Evolutionary conservation across 2,888 invertebrate species (phyloP), one percentile per base, ranked within the genome.

Genomic region (Erebia aethiops): DNA sequence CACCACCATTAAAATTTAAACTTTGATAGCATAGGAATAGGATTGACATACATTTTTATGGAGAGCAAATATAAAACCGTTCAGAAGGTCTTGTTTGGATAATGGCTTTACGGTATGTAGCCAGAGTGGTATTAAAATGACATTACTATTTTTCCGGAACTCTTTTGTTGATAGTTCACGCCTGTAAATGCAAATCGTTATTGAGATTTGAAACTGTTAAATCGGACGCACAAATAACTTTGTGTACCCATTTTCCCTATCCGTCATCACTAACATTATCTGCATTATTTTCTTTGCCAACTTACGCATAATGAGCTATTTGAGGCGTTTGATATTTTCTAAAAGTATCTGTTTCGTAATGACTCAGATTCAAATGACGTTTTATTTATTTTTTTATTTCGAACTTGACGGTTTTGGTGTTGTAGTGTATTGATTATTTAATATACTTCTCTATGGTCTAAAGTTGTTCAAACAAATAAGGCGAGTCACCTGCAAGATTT

Each of bases 91-190:
- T 13, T 2, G 16, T 61, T 84, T 82, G 80, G 85, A 81, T 91
- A 91, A 92, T 91, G 90, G 90, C 90, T 91, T 91, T 90, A 91
- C 86, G 92, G 83, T 89, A 73, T 75, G 82, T 87, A 86, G 84
- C 78, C 81, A 78, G 79, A 77, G 80, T 82, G 82, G 78, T 90
- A 92, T 92, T 92, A 92, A 92, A 92, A 92, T 89, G 85, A 90
- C 92, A 92, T 92, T 92, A 91, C 89, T 86, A 82, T 81, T 81
- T 80, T 80, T 83, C 83, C 79, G 78, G 82, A 86, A 90, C 89
- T 84, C 88, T 88, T 89, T 88, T 82, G 82, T 77, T 75, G 70
- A 86, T 86, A 86, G 84, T 89, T 90, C 86, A 88, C 89, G 86
- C 88, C 84, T 87, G 73, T 71, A 74, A 73, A 72, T 71, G 71